These are phyloP conservation scores for Ciconia nigra DNA, from an alignment of 2,797 vertebrate genomes.

Conservation along the genomic window DNA sequence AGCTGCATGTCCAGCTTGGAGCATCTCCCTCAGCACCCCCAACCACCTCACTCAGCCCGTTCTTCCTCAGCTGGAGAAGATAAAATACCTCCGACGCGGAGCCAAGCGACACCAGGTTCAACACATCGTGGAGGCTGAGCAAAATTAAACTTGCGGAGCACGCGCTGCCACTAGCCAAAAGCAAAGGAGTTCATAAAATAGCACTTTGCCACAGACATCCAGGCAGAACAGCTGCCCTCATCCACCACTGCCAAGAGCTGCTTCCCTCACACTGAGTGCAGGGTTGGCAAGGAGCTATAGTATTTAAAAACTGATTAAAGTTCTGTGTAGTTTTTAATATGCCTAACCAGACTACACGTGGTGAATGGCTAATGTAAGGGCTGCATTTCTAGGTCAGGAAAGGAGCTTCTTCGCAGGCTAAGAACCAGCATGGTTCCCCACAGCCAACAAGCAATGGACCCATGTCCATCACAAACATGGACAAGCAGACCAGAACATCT, in stretches of 20 bases:
- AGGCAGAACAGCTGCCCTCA: neutral
- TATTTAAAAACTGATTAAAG: slow-evolving; percentile 1
- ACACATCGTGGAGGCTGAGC: accelerated
- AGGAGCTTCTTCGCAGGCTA: neutral
- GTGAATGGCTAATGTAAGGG: neutral
- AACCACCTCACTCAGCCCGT: accelerated
- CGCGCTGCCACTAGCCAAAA: neutral
- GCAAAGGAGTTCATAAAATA: neutral
- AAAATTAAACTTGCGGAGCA: neutral
- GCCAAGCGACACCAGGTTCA: neutral
- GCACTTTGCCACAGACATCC: neutral
- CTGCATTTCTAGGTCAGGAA: neutral
- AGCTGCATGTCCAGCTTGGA: accelerated
- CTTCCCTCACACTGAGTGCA: neutral
- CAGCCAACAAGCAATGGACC: neutral
- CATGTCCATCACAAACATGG: neutral
- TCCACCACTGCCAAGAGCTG: neutral
- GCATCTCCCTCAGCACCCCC: neutral
- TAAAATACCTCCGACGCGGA: accelerated
- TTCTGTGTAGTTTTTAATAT: neutral
- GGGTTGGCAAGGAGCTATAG: neutral
- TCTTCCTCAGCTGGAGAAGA: neutral
- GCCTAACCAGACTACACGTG: neutral
- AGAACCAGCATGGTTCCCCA: neutral
- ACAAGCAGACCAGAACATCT: neutral